Evolutionary conservation across 2,113 vertebrate genomes (phyloP), one percentile per base, ranked within the genome.

Genomic region (Sturnus vulgaris): DNA sequence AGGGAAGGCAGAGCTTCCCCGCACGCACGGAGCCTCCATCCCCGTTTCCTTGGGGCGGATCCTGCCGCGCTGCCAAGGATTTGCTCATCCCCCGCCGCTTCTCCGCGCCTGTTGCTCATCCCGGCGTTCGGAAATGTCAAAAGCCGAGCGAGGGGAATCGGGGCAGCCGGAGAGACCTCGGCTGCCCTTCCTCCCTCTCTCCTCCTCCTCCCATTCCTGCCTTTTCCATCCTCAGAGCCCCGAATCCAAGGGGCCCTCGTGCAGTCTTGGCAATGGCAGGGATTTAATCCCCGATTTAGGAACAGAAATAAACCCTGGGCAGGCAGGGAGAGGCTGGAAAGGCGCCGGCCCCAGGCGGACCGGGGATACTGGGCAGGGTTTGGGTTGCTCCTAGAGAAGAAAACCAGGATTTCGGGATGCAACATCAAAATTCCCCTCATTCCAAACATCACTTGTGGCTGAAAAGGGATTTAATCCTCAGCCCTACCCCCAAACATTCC

Each of bases 281-380:
- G 60, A 85, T 25, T 76, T 85, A 66, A 85, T 85, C 82, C 71
- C 71, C 1, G 30, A 42, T 85, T 85, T 85, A 42, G 61, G 71
- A 66, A 16, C 20, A 42, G 56, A 85, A 65, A 75, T 65, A 66
- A 85, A 75, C 50, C 35, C 60, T 1, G 70, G n/a, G 1, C 12
- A 4, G 50, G 70, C 60, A 16, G 53, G 52, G 70, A 65, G 52
- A 30, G 60, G 60, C 70, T 11, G n/a, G 70, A 30, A 56, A 85
- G 35, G 50, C 12, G 0, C 69, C 2, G 15, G 28, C 5, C 4
- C 4, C 31, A 0, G 39, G 9, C 14, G 1, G 40, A 2, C 50
- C 4, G 59, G 82, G 70, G 40, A 30, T 20, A 15, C 0, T 16
- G 70, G 30, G 15, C 35, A 1, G 42, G 82, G 49, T 65, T 30